These are phyloP conservation scores for Brevimyrus niger DNA, from an alignment of 2,113 vertebrate genomes.

Conservation along the genomic window DNA sequence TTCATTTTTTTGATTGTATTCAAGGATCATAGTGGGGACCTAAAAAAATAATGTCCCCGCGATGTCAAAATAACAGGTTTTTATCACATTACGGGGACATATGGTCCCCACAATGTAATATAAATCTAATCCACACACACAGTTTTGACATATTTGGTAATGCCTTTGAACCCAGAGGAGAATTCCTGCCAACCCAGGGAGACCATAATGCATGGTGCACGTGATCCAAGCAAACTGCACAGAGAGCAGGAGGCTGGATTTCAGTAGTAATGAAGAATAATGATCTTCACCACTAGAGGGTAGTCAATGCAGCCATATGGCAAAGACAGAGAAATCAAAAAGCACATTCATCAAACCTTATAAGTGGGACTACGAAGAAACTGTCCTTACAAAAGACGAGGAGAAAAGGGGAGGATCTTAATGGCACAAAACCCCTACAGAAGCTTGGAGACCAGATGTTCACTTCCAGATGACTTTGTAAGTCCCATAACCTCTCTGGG, in stretches of 20 bases:
- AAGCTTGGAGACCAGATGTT: slow-evolving; percentile 7
- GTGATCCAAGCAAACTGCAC: neutral
- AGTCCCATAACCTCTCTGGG: neutral
- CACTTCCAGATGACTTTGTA: neutral
- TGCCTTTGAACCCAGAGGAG: neutral
- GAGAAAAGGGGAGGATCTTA: neutral
- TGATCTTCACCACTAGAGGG: slow-evolving; percentile 14
- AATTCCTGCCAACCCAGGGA: neutral
- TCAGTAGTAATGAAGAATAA: neutral
- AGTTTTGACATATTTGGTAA: neutral
- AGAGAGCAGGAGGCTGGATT: neutral
- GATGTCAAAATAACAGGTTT: no score
- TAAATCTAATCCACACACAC: neutral
- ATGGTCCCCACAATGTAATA: no score
- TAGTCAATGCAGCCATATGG: neutral
- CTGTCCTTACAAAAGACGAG: neutral
- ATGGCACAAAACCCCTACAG: neutral
- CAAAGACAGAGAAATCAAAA: neutral
- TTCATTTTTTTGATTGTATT: neutral
- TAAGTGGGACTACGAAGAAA: neutral
- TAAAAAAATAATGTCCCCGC: neutral
- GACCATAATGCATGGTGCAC: neutral
- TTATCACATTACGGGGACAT: neutral
- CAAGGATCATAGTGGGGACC: neutral
- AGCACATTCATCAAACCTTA: neutral